Percentiles rank a stretch among this genome's conserved stretches.
Conservation (phyloP, 1,140 invertebrate species). For the Sinonovacula constricta region DNA sequence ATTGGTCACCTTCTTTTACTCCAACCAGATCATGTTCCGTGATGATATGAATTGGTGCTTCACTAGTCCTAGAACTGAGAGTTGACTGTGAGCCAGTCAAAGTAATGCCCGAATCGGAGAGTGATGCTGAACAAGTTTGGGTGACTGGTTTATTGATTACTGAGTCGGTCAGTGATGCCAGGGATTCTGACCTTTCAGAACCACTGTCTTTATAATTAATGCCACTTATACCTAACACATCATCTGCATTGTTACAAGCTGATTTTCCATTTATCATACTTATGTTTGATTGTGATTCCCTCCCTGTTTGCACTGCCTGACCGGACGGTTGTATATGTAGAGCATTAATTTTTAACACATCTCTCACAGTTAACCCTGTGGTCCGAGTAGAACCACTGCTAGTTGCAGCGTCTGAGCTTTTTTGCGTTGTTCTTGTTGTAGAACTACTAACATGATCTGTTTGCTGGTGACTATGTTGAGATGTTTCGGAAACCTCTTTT, state of each 20-base stretch:
- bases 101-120: not conserved
- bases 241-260: not conserved
- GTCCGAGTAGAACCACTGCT: not conserved
- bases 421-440: not conserved
- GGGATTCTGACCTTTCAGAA: not conserved
- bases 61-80: slow-evolving; percentile 52
- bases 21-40: slow-evolving; percentile 39
- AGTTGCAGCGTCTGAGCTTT: not conserved
- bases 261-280: not conserved
- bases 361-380: slow-evolving; percentile 27
- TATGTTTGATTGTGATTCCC: not conserved
- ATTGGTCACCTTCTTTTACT: slow-evolving; percentile 47
- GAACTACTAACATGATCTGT: not conserved
- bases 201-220: not conserved
- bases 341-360: slow-evolving; percentile 39
- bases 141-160: too few species aligned
- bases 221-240: slow-evolving; percentile 20
- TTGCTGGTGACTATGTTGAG: not conserved
- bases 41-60: slow-evolving; percentile 8
- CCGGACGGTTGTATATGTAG: slow-evolving; percentile 33
- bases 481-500: not conserved
- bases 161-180: not conserved
- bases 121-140: not conserved
- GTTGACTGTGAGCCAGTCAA: slow-evolving; percentile 27
- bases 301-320: not conserved